Evolutionary conservation across 2,888 invertebrate species (phyloP), one percentile per base, ranked within the genome.

Genomic region (Seira ritae): DNA sequence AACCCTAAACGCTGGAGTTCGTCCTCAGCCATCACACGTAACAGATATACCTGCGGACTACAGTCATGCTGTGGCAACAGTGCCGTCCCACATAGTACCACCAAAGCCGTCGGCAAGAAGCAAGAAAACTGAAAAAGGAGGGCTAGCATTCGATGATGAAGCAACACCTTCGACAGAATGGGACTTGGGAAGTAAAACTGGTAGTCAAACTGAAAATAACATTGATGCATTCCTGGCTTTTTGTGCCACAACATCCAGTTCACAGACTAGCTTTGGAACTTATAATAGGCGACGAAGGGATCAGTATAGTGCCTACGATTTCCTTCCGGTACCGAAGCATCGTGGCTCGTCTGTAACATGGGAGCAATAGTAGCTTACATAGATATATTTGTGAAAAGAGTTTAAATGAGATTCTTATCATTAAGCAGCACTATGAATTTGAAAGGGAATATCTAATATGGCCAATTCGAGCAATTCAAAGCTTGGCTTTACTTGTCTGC

Each of bases 221-320:
- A 15, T 55, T n/a, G 55, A 19, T 15, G 60, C 37, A 2, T 22
- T 8, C 1, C 31, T 6, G 24, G n/a, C 19, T 20, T 62, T 60
- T 19, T 19, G 22, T 65, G 65, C 65, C 4, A 65, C 80, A 2
- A 50, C 69, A n/a, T 80, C 80, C 0, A 80, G 80, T n/a, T 80
- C 80, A 1, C 74, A 66, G 50, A 80, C 75, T 8, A 80, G 80
- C 50, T 80, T 80, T 66, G 75, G 80, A 70, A 75, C 80, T 4
- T 80, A 69, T 74, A 67, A 80, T 80, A 50, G 75, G 23, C 22
- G 60, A 67, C 50, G 24, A 19, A 50, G 66, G 60, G 82, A 82
- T 15, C 82, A 82, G 37, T 68, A 23, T 15, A 77, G 72, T 24
- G 82, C 82, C 10, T 82, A 77, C 19, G 77, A 82, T 60, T 82